Conservation (phyloP, 1,140 invertebrate species). For the Pseudomyrmex gracilis region DNA sequence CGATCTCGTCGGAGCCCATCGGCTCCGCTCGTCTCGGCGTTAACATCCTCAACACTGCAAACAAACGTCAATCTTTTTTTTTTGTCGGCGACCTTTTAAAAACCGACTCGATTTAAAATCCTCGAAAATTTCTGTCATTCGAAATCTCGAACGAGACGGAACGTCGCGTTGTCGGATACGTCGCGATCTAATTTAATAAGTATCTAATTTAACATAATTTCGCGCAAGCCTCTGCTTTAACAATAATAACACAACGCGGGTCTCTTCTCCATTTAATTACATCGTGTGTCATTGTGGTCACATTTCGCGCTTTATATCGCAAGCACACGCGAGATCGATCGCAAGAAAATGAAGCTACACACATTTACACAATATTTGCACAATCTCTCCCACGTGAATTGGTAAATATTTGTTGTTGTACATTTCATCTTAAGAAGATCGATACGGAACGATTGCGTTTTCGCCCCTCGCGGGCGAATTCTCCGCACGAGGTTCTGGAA, state of each 20-base stretch:
- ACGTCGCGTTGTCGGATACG: too few relatives aligned
- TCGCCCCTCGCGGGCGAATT: neutral
- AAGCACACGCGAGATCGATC: constrained; percentile 32
- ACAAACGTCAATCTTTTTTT: constrained; percentile 8
- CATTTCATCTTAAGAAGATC: too few relatives aligned
- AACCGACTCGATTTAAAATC: neutral
- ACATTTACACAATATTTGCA: neutral
- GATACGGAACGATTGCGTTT: neutral
- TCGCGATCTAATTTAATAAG: neutral
- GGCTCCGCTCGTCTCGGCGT: constrained; percentile 80
- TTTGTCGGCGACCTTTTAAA: neutral
- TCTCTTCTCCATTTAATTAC: constrained; percentile 47
- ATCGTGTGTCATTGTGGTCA: constrained; percentile 14
- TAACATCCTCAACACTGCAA: constrained; percentile 81
- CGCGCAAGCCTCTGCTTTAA: neutral
- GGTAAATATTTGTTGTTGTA: too few relatives aligned
- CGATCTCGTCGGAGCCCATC: constrained; percentile 83
- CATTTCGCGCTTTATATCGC: constrained; percentile 1
- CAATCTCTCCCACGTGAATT: neutral
- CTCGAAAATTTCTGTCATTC: too few relatives aligned
- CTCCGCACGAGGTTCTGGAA: constrained; percentile 4
- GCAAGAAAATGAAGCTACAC: neutral
- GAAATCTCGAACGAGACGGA: too few relatives aligned
- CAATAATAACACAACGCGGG: neutral
- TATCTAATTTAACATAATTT: neutral